These are phyloP conservation scores for western clawed frog (Xenopus tropicalis) DNA, from an alignment of 2,113 vertebrate genomes.

Conservation along the genomic window DNA sequence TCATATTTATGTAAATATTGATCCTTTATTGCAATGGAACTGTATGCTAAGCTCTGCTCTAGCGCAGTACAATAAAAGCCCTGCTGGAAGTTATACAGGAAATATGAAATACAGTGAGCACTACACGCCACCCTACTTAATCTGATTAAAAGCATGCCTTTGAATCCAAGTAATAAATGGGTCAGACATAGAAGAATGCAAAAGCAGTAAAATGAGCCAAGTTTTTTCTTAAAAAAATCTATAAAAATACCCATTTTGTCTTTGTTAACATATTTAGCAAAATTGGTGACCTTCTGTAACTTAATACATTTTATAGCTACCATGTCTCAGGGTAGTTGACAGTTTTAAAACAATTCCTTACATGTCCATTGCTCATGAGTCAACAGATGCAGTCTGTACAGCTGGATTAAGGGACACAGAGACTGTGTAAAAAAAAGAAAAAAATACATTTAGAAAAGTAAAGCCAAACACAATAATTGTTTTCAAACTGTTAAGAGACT, in stretches of 20 bases:
- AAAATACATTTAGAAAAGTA: no score
- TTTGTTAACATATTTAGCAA: conserved; percentile 4
- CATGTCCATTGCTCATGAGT: not conserved
- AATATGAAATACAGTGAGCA: conserved; percentile 20
- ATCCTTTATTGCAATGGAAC: no score
- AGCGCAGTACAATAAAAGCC: conserved; percentile 2
- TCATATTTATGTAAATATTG: no score
- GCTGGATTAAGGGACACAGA: no score
- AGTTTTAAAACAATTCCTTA: conserved; percentile 21
- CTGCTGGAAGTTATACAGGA: not conserved
- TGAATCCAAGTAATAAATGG: conserved; percentile 40
- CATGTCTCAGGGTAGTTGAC: conserved; percentile 12
- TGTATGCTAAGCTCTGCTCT: no score
- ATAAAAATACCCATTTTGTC: conserved; percentile 4
- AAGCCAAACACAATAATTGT: no score
- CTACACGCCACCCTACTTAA: conserved; percentile 27
- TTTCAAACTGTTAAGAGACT: no score
- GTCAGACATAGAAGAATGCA: conserved; percentile 37
- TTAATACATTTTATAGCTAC: conserved; percentile 25
- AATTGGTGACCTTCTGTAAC: conserved; percentile 21
- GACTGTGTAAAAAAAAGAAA: no score
- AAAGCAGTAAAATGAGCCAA: conserved; percentile 28
- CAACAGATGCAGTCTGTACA: not conserved
- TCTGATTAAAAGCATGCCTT: conserved; percentile 41
- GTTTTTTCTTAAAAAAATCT: not conserved